Base-by-base conservation (phyloP, 2,888 invertebrate species). In the Julus scandinavius region DNA sequence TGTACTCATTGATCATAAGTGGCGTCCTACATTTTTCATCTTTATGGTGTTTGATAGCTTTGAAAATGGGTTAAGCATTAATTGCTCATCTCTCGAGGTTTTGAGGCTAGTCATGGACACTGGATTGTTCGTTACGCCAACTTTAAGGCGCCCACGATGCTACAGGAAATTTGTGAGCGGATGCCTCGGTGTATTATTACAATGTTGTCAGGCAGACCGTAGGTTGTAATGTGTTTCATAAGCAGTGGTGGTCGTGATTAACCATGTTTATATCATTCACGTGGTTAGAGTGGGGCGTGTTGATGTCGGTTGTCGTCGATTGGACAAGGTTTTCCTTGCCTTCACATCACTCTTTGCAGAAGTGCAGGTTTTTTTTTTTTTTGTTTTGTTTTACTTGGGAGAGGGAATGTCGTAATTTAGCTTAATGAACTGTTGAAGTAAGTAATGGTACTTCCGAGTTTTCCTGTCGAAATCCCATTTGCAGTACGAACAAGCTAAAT, bases 31-130 rank as follows among this genome's bases (percentile, higher is more conserved):
- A 72, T 29, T 72, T 72, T 72, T 72, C 72, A 72, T 72, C 72
- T 72, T 72, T 72, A 20, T 20, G 0, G 20, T 11, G 20, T 20
- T 72, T 72, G 72, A 72, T 72, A 20, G 72, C 72, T 72, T 29
- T 72, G 72, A 72, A 72, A 72, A 20, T 72, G 29, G 72, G 72
- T 72, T 72, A 72, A 72, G 72, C 20, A 29, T 72, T 72, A 29
- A 29, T 20, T 29, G 72, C 72, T 63, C 72, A 72, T 72, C 72
- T 72, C 72, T 72, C 5, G 72, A 29, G 72, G 29, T 20, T 45
- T 20, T 11, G 72, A 72, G 72, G 20, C 72, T 29, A 63, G 15
- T 63, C 63, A n/a, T 72, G 20, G 7, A 20, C 7, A 72, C 72
- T n/a, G 6, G 72, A 72, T 72, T 72, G 9, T 29, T 9, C 29